Evolutionary conservation across 92 coral and sea anemone species (phyloP).

Genomic region (Desmophyllum pertusum): DNA sequence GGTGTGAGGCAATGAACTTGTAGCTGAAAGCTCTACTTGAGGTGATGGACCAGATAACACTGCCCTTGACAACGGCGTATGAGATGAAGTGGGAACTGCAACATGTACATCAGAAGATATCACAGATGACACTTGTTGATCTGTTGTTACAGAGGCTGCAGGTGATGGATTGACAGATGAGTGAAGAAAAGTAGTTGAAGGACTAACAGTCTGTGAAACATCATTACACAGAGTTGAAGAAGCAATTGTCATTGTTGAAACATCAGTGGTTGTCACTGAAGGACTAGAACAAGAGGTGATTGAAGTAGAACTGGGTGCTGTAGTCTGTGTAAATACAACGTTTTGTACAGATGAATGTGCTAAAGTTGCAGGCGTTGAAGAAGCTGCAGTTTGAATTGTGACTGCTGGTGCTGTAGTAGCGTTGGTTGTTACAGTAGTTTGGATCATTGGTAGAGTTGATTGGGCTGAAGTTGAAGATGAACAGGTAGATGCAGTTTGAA

Average conservation of each 20-base stretch:
- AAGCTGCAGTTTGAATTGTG: conserved; percentile 3
- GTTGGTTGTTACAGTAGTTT: not conserved
- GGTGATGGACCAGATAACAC: not conserved
- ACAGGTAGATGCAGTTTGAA: not conserved
- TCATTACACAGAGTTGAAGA: not conserved
- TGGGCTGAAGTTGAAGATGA: not conserved
- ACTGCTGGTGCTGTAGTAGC: not conserved
- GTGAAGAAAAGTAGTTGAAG: not conserved
- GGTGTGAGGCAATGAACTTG: not conserved
- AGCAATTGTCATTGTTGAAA: not conserved
- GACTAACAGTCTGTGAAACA: conserved; percentile 3
- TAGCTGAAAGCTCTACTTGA: not conserved
- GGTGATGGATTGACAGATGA: not conserved
- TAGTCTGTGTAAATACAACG: not conserved
- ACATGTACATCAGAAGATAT: not conserved
- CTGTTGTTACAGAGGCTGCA: conserved; percentile 7
- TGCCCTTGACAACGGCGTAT: not conserved
- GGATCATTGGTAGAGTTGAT: not conserved
- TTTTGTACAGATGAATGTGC: not conserved
- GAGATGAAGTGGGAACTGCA: not conserved
- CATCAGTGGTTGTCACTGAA: not conserved
- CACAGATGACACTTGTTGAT: not conserved
- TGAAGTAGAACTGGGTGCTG: not conserved
- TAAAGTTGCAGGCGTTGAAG: conserved; percentile 1
- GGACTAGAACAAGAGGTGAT: not conserved